Evolutionary conservation across 2,113 vertebrate genomes (phyloP).

Genomic region (Cygnus atratus): DNA sequence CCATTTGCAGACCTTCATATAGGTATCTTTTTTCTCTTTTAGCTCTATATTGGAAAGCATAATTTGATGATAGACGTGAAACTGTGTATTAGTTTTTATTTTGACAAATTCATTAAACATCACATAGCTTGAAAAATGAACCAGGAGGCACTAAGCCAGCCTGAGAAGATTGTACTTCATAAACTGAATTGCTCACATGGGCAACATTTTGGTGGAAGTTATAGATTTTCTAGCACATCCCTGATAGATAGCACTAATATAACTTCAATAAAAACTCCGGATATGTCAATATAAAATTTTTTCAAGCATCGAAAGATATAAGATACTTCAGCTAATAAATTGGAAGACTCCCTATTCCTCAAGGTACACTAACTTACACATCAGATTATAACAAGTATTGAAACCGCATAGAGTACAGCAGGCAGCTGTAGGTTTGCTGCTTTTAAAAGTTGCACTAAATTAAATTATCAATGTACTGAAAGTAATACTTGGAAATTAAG

Average conservation of each 20-base stretch:
- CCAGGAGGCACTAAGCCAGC: conserved; percentile 78
- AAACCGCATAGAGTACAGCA: conserved; percentile 67
- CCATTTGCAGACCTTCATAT: conserved; percentile 59
- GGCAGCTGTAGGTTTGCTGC: conserved; percentile 18
- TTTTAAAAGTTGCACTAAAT: conserved; percentile 29
- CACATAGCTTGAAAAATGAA: conserved; percentile 92
- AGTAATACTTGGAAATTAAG: not conserved
- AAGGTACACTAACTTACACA: conserved; percentile 75
- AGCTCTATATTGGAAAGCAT: conserved; percentile 77
- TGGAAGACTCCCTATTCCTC: conserved; percentile 75
- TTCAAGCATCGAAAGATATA: conserved; percentile 74
- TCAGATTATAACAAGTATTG: conserved; percentile 74
- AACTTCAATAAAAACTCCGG: conserved; percentile 95
- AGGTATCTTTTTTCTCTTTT: conserved; percentile 78
- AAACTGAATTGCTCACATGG: conserved; percentile 91
- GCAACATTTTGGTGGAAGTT: conserved; percentile 91
- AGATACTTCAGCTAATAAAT: conserved; percentile 84
- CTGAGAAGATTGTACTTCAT: conserved; percentile 93
- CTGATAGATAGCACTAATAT: conserved; percentile 99
- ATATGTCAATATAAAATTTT: conserved; percentile 91
- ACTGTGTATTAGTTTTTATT: conserved; percentile 85
- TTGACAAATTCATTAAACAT: conserved; percentile 96
- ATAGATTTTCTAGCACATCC: conserved; percentile 96
- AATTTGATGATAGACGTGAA: conserved; percentile 87
- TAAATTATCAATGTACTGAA: conserved; percentile 10